Base-by-base conservation (phyloP, 2,113 vertebrate species). In the Alligator sinensis region DNA sequence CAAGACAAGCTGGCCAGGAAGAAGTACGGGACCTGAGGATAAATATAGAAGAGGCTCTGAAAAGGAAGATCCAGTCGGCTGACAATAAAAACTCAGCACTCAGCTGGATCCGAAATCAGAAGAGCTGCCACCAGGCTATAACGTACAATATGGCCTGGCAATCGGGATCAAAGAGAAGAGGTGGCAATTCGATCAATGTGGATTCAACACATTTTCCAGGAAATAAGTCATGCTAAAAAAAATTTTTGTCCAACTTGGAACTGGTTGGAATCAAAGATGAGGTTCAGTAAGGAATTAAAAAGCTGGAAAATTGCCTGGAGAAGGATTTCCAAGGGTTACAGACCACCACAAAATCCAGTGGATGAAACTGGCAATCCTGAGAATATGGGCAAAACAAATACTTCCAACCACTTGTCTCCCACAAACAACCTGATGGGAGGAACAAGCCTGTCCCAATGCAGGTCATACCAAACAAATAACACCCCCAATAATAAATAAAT, bases 111-210 rank as follows among this genome's bases (percentile, higher is more conserved):
- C 47, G 9, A 47, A 47, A 47, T 47, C 47, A 47, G 47, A 47
- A 47, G 47, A 47, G 47, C 47, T 47, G 47, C 47, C 54, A 74
- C 55, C 25, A 80, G 77, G 70, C 75, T 90, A 77, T 88, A 58
- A 60, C 0, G 0, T 87, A 63, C 82, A 1, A 0, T 54, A 10
- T 4, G 66, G 91, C 76, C 0, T 83, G 77, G 5, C 38, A 24
- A 85, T 18, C 74, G 88, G 91, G 74, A 96, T 22, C 25, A 74
- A 88, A 47, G 77, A 95, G 86, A 86, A 94, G 91, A 38, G 34
- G 34, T 4, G 38, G 2, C 4, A 22, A 8, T 82, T 83, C 83
- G 19, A 60, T 62, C 14, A 74, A 11, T 24, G 21, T 74, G 70
- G 30, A 61, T 78, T 79, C n/a, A 79, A 64, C 9, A 10, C 27